Percentiles rank a stretch among this genome's conserved stretches.
Conservation (phyloP, 1,140 invertebrate species). For the Lucilia cuprina region DNA sequence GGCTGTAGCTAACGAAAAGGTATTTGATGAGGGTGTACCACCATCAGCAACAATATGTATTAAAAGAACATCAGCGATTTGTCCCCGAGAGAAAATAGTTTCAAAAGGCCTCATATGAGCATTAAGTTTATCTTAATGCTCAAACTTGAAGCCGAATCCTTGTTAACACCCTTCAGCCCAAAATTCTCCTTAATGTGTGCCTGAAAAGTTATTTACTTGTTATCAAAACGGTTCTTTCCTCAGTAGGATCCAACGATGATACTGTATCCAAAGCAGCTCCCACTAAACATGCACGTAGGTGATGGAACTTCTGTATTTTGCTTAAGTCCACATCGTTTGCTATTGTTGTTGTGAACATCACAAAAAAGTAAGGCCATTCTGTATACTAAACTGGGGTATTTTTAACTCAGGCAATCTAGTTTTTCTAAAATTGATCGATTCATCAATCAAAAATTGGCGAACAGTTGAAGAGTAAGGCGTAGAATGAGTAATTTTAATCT, state of each 20-base stretch:
- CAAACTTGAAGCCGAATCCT: not conserved
- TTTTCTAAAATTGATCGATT: not conserved
- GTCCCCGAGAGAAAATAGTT: not conserved
- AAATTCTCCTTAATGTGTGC: conserved; percentile 10
- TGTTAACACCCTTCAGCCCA: not conserved
- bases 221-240: not conserved
- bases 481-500: too few species aligned
- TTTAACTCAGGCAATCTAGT: conserved; percentile 23
- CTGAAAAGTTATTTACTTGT: not conserved
- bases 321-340: conserved; percentile 16
- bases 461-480: not conserved
- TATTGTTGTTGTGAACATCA: conserved; percentile 16
- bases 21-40: not conserved
- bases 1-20: not conserved
- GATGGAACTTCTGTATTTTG: conserved; percentile 25
- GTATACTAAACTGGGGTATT: conserved; percentile 20
- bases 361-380: conserved; percentile 23
- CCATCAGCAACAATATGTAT: conserved; percentile 1
- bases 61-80: conserved; percentile 19
- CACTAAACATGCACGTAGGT: conserved; percentile 4
- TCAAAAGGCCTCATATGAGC: conserved; percentile 12
- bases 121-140: conserved; percentile 17
- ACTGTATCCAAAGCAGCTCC: conserved; percentile 26
- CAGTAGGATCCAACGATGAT: conserved; percentile 9
- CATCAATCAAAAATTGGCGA: not conserved